Base-by-base conservation (phyloP, 2,888 invertebrate species). In the Monopis laevigella region DNA sequence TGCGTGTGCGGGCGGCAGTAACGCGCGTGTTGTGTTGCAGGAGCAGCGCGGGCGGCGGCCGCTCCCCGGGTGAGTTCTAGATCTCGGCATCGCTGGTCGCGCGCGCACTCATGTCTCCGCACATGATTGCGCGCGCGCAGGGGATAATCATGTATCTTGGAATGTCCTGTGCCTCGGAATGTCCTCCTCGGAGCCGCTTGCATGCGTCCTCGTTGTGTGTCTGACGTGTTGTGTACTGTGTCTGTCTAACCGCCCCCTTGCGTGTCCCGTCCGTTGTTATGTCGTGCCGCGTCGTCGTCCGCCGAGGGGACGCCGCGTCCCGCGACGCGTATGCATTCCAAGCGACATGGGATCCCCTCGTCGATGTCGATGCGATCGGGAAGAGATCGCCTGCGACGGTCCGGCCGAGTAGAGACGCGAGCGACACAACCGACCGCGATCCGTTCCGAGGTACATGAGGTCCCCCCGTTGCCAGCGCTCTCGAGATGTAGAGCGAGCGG, bases 91-190 rank as follows among this genome's bases (percentile, higher is more conserved):
- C 81, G 81, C 81, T 42, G 45, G 43, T 12, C 29, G 39, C 65
- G 70, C 74, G 73, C 60, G 68, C 69, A 59, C 71, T 63, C 67
- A 69, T 64, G 51, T 27, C 43, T 41, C 42, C 43, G 51, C 53
- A 52, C 56, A 66, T 74, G 59, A 69, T 68, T 59, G 58, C 71
- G 66, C 74, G 73, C 72, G 67, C 65, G 65, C 68, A 72, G 74
- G 81, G 82, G 81, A 82, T 74, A 70, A 77, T 80, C 81, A 78
- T 82, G 81, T 82, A 82, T 82, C 82, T 82, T 82, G 82, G 82
- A 82, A 82, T 82, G 82, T 81, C 81, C 75, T 80, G 82, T 82
- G 81, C 82, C 82, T 82, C 82, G 82, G 82, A 82, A 82, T 82
- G 82, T 81, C 80, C 78, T 78, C 80, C 80, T 80, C 73, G 69